Evolutionary conservation across 53 echinoderm and acorn worm species (phyloP), one percentile per base, ranked within the genome.

Genomic region (Patiria pectinifera): DNA sequence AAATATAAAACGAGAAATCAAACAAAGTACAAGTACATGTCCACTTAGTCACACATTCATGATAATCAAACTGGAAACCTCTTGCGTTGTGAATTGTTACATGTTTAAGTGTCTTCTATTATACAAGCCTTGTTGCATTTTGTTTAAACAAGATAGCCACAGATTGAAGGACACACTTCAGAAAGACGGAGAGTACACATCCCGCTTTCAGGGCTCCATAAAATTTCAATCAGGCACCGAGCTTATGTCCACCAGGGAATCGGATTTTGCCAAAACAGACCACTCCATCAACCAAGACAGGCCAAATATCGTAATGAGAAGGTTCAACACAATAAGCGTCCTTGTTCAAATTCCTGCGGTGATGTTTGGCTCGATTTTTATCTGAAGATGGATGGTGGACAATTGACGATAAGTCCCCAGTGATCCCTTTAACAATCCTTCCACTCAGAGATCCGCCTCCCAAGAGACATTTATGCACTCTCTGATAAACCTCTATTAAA

Each of bases 221-320:
- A 23, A 22, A 22, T 74, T n/a, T n/a, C 69, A 69, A 69, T 69
- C 21, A 69, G 10, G 21, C 15, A 69, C 69, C 3, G 6, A 21
- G 74, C 22, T n/a, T n/a, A 4, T 74, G 13, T 23, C 4, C 21
- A 10, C 15, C 8, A 66, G 24, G 35, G 70, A 74, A 74, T 74
- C 74, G 10, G 74, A 74, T 74, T 74, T n/a, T n/a, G 6, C 6
- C 53, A 53, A 24, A 24, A 74, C 74, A 10, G n/a, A 23, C 9
- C 24, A 23, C 74, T 74, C 74, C 15, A 23, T 74, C 74, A 74
- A 23, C 22, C 24, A 21, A 23, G 74, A 23, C 74, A 74, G 24
- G 74, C 6, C 74, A 74, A 74, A 74, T n/a, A 74, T 23, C 18
- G 74, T 74, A 74, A 74, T 74, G 74, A 74, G 74, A 74, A 74